Evolutionary conservation across 2,797 vertebrate species (phyloP).

Genomic region (Enteromius trimaculatus): DNA sequence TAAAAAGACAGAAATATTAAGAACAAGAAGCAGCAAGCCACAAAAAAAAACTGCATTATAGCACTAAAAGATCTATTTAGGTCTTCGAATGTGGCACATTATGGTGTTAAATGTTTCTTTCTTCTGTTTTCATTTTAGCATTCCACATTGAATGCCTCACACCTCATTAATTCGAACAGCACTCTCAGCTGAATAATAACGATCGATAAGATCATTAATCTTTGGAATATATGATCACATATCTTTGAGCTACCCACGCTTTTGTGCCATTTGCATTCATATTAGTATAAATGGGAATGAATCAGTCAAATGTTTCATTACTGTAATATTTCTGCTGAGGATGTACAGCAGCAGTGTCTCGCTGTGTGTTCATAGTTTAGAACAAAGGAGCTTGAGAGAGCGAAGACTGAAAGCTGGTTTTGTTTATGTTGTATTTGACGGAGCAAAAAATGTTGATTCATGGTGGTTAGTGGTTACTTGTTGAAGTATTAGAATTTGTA

Average conservation of each 20-base stretch:
- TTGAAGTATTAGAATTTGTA: not conserved
- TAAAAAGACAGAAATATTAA: slow-evolving; percentile 4
- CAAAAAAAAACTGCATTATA: not conserved
- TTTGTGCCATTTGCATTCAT: slow-evolving; percentile 58
- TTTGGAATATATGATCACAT: slow-evolving; percentile 65
- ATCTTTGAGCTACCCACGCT: slow-evolving; percentile 51
- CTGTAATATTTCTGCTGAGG: slow-evolving; percentile 37
- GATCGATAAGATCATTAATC: slow-evolving; percentile 69
- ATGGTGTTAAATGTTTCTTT: slow-evolving; percentile 34
- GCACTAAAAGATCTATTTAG: slow-evolving; percentile 15
- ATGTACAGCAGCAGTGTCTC: slow-evolving; percentile 9
- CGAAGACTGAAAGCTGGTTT: not conserved
- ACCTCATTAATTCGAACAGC: slow-evolving; percentile 67
- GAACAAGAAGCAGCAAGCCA: not conserved
- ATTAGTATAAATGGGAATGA: slow-evolving; percentile 61
- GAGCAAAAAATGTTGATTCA: not conserved
- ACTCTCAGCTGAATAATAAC: slow-evolving; percentile 62
- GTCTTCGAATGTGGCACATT: slow-evolving; percentile 24
- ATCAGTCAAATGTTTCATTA: slow-evolving; percentile 46
- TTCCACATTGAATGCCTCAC: slow-evolving; percentile 41
- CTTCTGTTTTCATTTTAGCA: slow-evolving; percentile 56
- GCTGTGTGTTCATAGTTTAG: not conserved
- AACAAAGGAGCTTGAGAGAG: not conserved
- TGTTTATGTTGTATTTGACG: not conserved
- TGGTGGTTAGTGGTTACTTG: slow-evolving; percentile 3